Evolutionary conservation across 2,888 invertebrate species (phyloP), one percentile per base, ranked within the genome.

Genomic region (Holacanthella duospinosa): DNA sequence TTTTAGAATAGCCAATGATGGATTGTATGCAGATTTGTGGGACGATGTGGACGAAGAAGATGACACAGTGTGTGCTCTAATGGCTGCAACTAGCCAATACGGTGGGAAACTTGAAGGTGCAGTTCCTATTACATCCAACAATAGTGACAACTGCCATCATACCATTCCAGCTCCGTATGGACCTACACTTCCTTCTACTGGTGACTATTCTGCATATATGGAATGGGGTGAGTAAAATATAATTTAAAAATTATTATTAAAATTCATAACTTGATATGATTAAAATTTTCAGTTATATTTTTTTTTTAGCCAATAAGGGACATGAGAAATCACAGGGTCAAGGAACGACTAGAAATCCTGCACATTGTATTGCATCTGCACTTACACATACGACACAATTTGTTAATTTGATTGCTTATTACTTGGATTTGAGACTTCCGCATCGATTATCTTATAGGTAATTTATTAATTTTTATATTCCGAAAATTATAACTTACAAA

Each of bases 341-440:
- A 29, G 54, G 56, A 0, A 60, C 43, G 24, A 43, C 63, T 16
- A 64, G 70, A 62, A 85, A 87, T 76, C 83, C 85, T 71, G 85
- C 86, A 54, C 86, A 85, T 75, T 85, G 85, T 68, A 87, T 87
- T 70, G 84, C 83, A 76, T 91, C 87, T 68, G 93, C 89, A 60
- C 83, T 94, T 54, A 86, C 88, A 53, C 89, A 92, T 76, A 86
- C 88, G 48, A 86, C 92, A 63, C 94, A 94, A 80, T 81, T 94
- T 71, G 83, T 88, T 55, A 85, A 86, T 75, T 80, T 92, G 70
- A 80, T 93, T 69, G 88, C 92, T 58, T 89, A 86, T 80, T 87
- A 88, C 76, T 81, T 93, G 66, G 89, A 92, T 79, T 83, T 87
- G 61, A 82, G 86, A 69, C 81, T 93, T 75, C 93, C 93, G 43